Conservation (phyloP, 2,888 invertebrate genomes). For the Octonoba sinensis region DNA sequence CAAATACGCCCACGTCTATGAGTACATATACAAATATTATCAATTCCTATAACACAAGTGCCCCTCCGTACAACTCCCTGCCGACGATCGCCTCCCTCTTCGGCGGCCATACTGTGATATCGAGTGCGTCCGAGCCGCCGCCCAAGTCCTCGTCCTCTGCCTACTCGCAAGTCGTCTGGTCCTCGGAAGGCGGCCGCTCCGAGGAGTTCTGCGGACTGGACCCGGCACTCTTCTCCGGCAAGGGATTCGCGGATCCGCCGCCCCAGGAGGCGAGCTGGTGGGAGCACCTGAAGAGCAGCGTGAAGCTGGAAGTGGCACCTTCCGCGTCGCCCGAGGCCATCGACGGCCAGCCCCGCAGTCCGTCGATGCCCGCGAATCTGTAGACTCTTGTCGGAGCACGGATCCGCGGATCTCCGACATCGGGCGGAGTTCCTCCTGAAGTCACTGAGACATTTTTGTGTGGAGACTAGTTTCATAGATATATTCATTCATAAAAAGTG, state of each 20-base stretch:
- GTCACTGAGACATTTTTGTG: too few species aligned
- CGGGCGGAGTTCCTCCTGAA: too few species aligned
- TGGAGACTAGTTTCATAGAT: too few species aligned
- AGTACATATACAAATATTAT: slow-evolving; percentile 67
- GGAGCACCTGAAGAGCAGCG: slow-evolving; percentile 55
- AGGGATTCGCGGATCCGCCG: slow-evolving; percentile 7
- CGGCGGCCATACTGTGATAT: slow-evolving; percentile 64
- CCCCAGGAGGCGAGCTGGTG: slow-evolving; percentile 54
- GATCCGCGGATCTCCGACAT: too few species aligned
- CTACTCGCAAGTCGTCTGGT: slow-evolving; percentile 9
- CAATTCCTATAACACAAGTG: slow-evolving; percentile 60
- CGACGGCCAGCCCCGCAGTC: slow-evolving; percentile 53
- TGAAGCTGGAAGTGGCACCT: slow-evolving; percentile 60
- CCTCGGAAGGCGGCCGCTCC: slow-evolving; percentile 66
- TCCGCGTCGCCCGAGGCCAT: slow-evolving; percentile 35
- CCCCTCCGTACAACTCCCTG: slow-evolving; percentile 41
- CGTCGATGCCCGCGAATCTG: slow-evolving; percentile 8
- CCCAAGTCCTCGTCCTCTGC: slow-evolving; percentile 48
- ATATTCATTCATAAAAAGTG: too few species aligned
- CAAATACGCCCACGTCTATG: slow-evolving; percentile 67
- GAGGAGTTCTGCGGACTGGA: slow-evolving; percentile 60
- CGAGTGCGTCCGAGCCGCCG: slow-evolving; percentile 41
- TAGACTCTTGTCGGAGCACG: too few species aligned
- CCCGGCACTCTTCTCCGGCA: slow-evolving; percentile 31
- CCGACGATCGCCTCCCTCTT: slow-evolving; percentile 62